Evolutionary conservation across 2,797 vertebrate genomes (phyloP), one percentile per base, ranked within the genome.

Genomic region (Hydrocynus forskahlii): DNA sequence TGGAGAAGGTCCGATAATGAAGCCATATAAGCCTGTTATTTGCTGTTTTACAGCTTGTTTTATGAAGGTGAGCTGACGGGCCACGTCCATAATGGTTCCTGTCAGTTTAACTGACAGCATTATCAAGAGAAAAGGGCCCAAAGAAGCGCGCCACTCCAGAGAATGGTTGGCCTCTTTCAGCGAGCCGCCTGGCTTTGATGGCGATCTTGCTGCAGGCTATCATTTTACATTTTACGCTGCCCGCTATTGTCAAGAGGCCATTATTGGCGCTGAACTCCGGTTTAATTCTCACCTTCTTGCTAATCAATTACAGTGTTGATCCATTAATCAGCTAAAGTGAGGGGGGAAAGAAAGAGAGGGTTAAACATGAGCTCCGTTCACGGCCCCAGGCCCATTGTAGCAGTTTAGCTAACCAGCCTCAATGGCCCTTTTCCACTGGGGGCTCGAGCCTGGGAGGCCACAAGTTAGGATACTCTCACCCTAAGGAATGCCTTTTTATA

Each of bases 301-400:
- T 97, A 98, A 98, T 99, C 97, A 98, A 95, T 98, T 97, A 97
- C 95, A 95, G 92, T 94, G 92, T 96, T 93, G 96, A 97, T 97
- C 96, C 95, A 98, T 97, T 97, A 96, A 98, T 97, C 97, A 97
- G 96, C 93, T 93, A 83, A 93, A 92, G 93, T 95, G 96, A 96
- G 95, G 94, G 95, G 95, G 94, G 95, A 96, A 93, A 96, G 96
- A 97, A 95, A 93, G 95, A 93, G 90, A 92, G 92, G 89, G 93
- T 95, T 95, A 94, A 90, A 89, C 90, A 92, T 93, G 91, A 91
- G 91, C 92, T 92, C 90, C 88, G 88, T 93, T 86, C 66, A 54
- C 88, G 50, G 68, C 81, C 72, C 40, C 5, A 8, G 75, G 75
- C 59, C 1, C 50, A 40, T 66, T 78, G 40, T 72, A 57, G 73